Conservation (phyloP, 2,797 vertebrate species). For the Pseudotriccus pelzelni region DNA sequence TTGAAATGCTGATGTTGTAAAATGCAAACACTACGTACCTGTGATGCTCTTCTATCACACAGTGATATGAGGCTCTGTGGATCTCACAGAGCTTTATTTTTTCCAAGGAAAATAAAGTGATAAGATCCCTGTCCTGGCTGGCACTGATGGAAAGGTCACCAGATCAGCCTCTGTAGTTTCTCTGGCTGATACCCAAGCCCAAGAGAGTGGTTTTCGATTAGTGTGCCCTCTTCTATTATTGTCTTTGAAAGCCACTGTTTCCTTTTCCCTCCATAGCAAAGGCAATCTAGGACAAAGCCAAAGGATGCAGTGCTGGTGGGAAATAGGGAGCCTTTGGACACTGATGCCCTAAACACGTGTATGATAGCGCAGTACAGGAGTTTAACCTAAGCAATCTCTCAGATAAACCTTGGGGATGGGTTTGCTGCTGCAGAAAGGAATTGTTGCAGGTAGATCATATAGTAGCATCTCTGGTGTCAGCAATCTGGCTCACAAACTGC, state of each 20-base stretch:
- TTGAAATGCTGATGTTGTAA: neutral
- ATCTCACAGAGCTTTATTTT: neutral
- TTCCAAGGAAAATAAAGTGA: neutral
- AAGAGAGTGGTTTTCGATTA: neutral
- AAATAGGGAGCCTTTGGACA: neutral
- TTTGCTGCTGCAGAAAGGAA: neutral
- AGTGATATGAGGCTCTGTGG: neutral
- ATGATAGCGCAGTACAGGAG: neutral
- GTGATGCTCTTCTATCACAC: neutral
- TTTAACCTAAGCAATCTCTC: neutral
- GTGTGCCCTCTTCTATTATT: neutral
- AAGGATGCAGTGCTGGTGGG: neutral
- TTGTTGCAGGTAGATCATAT: neutral
- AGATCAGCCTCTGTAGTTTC: neutral
- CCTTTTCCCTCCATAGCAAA: neutral
- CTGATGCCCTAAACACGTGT: neutral
- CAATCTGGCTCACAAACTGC: neutral
- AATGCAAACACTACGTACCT: neutral
- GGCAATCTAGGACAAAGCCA: neutral
- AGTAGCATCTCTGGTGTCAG: neutral
- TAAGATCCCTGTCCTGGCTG: neutral
- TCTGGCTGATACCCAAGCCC: neutral
- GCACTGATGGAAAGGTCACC: neutral
- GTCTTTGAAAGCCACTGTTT: neutral
- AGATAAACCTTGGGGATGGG: neutral